Conservation (phyloP, 2,797 vertebrate genomes). For the Allobates femoralis region DNA sequence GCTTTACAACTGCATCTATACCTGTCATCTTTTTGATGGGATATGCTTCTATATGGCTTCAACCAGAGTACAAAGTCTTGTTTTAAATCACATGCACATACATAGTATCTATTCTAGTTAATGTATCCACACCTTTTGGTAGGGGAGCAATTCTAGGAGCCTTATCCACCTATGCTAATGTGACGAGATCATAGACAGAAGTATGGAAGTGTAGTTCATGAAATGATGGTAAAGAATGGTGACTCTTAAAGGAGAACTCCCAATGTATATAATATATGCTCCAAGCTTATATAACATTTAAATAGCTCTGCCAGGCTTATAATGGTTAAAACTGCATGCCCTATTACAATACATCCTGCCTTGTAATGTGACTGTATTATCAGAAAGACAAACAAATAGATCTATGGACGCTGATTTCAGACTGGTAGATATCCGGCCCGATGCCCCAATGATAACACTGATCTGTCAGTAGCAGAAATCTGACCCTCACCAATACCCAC, state of each 20-base stretch:
- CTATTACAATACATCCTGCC: not conserved
- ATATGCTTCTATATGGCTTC: slow-evolving; percentile 10
- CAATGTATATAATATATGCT: not conserved
- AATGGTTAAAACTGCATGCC: not conserved
- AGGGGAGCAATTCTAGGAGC: not conserved
- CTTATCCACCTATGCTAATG: slow-evolving; percentile 14
- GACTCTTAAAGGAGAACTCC: slow-evolving; percentile 12
- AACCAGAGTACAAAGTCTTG: not conserved
- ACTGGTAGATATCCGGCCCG: not conserved
- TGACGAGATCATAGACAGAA: not conserved
- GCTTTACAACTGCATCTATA: not conserved
- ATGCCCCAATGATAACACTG: not conserved
- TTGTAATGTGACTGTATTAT: not conserved
- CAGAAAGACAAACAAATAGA: not conserved
- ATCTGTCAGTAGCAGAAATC: not conserved
- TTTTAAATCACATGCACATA: not conserved
- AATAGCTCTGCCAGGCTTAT: not conserved
- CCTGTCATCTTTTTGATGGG: no score
- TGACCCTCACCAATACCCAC: not conserved
- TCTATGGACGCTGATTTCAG: not conserved
- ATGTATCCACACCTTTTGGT: not conserved
- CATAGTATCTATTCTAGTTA: not conserved
- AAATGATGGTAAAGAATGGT: not conserved
- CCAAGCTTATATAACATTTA: not conserved
- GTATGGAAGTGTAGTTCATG: not conserved